phyloP scores from a whole-genome alignment of 2,888 invertebrate genomes.

The Criorhina ranunculi region DNA sequence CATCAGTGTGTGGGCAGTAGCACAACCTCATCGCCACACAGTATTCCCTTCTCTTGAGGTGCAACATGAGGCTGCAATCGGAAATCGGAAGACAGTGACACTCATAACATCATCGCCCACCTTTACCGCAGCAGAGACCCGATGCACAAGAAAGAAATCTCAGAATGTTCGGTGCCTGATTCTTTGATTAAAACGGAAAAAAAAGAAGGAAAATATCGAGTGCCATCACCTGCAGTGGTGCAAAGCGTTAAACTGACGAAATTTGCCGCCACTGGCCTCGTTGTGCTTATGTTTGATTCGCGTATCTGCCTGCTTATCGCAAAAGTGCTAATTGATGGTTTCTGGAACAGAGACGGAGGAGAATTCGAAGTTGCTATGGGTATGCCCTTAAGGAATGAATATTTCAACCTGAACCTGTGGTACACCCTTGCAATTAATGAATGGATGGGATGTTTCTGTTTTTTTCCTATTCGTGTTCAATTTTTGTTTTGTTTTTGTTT shows the following conservation, averaged over 20 bases:
- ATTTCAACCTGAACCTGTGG: slow-evolving; percentile 1
- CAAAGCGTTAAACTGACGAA: slow-evolving; percentile 62
- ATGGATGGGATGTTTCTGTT: slow-evolving; percentile 27
- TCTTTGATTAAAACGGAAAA: slow-evolving; percentile 40
- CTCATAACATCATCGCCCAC: slow-evolving; percentile 72
- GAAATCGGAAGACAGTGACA: slow-evolving; percentile 59
- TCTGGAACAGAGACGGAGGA: slow-evolving; percentile 44
- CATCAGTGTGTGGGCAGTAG: slow-evolving; percentile 58
- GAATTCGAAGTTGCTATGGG: neutral
- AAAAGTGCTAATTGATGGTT: slow-evolving; percentile 74
- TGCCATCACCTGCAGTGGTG: slow-evolving; percentile 45
- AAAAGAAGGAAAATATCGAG: slow-evolving; percentile 9
- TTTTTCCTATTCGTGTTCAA: neutral
- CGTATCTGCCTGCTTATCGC: slow-evolving; percentile 73
- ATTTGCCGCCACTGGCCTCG: slow-evolving; percentile 53
- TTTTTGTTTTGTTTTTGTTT: neutral
- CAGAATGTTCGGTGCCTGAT: slow-evolving; percentile 48
- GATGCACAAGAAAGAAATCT: slow-evolving; percentile 13
- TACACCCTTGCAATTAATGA: slow-evolving; percentile 64
- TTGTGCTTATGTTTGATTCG: slow-evolving; percentile 71
- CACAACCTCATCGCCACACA: slow-evolving; percentile 40
- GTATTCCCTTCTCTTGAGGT: slow-evolving; percentile 24
- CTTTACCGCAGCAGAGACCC: slow-evolving; percentile 26
- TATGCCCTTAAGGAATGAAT: slow-evolving; percentile 34
- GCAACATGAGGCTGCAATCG: slow-evolving; percentile 59